Conservation (phyloP, 2,113 vertebrate species). For the Blennius ocellaris region DNA sequence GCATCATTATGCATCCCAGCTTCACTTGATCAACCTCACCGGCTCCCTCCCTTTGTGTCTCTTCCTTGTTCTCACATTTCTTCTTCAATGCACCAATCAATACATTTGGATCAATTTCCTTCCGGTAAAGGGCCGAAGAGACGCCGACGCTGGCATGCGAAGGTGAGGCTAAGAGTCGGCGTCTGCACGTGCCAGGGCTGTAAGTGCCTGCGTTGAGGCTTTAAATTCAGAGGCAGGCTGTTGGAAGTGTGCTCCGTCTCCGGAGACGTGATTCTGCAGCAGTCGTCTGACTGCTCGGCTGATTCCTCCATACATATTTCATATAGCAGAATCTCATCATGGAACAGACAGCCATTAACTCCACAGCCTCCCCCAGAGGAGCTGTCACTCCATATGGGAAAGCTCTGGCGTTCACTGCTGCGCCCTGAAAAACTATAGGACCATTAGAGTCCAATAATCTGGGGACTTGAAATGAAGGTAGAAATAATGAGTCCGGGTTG, state of each 20-base stretch:
- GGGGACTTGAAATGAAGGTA: background rate
- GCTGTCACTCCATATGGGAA: slow-evolving; percentile 42
- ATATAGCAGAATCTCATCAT: slow-evolving; percentile 55
- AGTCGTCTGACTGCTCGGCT: slow-evolving; percentile 37
- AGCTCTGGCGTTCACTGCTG: slow-evolving; percentile 29
- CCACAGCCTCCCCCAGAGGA: slow-evolving; percentile 27
- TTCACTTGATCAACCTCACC: background rate
- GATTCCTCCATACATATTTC: slow-evolving; percentile 67
- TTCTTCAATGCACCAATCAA: background rate
- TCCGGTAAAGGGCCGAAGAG: background rate
- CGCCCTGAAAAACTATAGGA: slow-evolving; percentile 7
- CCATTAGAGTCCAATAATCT: slow-evolving; percentile 26
- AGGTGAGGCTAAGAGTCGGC: background rate
- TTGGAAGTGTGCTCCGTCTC: slow-evolving; percentile 32
- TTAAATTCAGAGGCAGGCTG: slow-evolving; percentile 16
- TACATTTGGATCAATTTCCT: background rate
- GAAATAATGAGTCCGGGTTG: slow-evolving; percentile 24
- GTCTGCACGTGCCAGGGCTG: background rate
- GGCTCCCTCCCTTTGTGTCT: slow-evolving; percentile 18
- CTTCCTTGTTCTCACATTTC: slow-evolving; percentile 6
- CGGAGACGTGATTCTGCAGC: slow-evolving; percentile 30
- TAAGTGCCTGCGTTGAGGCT: background rate
- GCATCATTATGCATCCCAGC: slow-evolving; percentile 4
- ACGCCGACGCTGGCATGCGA: background rate
- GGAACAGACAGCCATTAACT: slow-evolving; percentile 45